These are phyloP conservation scores for Notolepis coatsorum DNA, from an alignment of 2,797 vertebrate species.

Conservation along the genomic window DNA sequence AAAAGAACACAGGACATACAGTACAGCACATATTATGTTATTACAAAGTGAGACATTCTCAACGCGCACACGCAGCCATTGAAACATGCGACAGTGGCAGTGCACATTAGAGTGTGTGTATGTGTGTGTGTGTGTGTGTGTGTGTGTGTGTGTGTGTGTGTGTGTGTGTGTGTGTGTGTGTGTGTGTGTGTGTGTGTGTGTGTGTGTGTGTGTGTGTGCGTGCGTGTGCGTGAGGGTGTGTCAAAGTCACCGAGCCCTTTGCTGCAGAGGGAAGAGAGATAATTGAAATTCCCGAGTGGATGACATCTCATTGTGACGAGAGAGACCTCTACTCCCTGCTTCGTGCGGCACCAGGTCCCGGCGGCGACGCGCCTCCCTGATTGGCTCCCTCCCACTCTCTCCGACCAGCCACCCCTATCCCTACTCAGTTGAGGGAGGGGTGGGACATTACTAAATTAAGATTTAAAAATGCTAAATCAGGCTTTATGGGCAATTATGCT, in stretches of 20 bases:
- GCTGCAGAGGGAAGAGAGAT: background rate
- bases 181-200: no score
- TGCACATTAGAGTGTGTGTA: no score
- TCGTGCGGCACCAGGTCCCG: constrained; percentile 16
- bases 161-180: no score
- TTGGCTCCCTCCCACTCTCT: background rate
- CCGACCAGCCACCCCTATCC: constrained; percentile 33
- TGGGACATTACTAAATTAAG: constrained; percentile 65
- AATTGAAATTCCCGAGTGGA: constrained; percentile 41
- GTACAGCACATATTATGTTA: no score
- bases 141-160: no score
- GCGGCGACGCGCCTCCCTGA: background rate
- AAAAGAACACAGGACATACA: no score
- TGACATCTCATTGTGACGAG: constrained; percentile 39
- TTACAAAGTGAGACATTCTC: no score
- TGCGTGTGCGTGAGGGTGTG: no score
- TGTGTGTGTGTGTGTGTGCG: no score
- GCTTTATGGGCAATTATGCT: constrained; percentile 76
- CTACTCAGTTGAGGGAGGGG: constrained; percentile 10
- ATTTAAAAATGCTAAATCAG: constrained; percentile 68
- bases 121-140: no score
- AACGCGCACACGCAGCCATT: no score
- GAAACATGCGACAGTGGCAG: no score
- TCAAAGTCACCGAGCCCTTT: constrained; percentile 51
- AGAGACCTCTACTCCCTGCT: constrained; percentile 29